Evolutionary conservation across 2,888 invertebrate species (phyloP), one percentile per base, ranked within the genome.

Genomic region (Sthenelais limicola): DNA sequence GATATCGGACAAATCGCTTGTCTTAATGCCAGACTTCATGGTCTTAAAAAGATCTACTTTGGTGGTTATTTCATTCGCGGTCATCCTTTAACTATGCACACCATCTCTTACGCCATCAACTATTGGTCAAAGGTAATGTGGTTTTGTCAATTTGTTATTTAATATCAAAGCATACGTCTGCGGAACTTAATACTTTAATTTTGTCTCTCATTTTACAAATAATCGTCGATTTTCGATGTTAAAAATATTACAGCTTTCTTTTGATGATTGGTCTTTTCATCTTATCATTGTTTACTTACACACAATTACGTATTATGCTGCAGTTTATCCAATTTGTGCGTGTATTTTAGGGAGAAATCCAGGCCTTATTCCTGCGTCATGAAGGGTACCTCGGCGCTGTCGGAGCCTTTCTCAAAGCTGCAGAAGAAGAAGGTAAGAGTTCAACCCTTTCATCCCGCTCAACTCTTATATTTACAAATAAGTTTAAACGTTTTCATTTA

Each of bases 1-100:
- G 92, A 92, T 81, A 91, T 92, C 72, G 92, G 92, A n/a, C 92
- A 92, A 87, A 91, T 92, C 73, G 91, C 92, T 49, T 91, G 90
- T 82, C 89, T 92, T 2, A 91, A 92, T 80, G 92, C 92, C n/a
- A 89, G 91, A 84, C 89, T 91, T 78, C 91, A 92, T 81, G 89
- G 90, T 26, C 87, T 92, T 74, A 90, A 90, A 77, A 87, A 90
- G 85, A 91, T 92, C 43, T 92, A 92, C 80, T 92, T 92, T 85
- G 92, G 92, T 47, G 92, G 92, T 18, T 92, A 91, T 82, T 92
- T 92, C 83, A 89, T 92, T 47, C 88, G 92, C 48, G 92, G 92
- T 80, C 92, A 92, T 85, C 91, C 92, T 0, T 86, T 92, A 5
- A 92, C 91, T 70, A 92, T 92, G 92, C 91, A 92, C 79, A 91